These are phyloP conservation scores for Hyphantria cunea DNA, from an alignment of 1,140 invertebrate species.

Conservation along the genomic window DNA sequence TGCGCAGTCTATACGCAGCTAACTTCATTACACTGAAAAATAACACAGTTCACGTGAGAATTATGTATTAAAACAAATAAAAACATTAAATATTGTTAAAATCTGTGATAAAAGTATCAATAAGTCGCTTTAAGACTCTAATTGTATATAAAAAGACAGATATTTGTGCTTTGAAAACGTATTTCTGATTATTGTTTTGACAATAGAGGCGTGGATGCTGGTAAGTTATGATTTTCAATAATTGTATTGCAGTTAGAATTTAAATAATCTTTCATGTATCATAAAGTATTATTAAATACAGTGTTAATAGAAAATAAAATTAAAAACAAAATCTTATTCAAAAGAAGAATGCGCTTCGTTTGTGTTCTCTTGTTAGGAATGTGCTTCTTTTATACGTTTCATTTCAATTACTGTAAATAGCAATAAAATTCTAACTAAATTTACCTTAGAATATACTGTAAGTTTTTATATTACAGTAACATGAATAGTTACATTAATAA, in stretches of 20 bases:
- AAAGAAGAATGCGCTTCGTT: too few species aligned
- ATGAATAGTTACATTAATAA: background rate
- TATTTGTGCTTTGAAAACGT: constrained; percentile 13
- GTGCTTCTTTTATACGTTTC: too few species aligned
- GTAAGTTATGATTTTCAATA: constrained; percentile 3
- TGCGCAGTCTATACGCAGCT: constrained; percentile 50
- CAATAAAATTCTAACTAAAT: too few species aligned
- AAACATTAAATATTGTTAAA: constrained; percentile 15
- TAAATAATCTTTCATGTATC: background rate
- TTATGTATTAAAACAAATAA: constrained; percentile 11
- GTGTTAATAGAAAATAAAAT: too few species aligned
- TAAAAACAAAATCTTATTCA: too few species aligned
- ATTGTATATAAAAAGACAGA: background rate
- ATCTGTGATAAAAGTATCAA: constrained; percentile 28
- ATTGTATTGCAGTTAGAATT: background rate
- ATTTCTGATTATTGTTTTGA: constrained; percentile 9
- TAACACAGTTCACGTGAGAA: constrained; percentile 42
- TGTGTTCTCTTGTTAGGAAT: too few species aligned
- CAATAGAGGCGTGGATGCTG: constrained; percentile 7
- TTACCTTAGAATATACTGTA: too few species aligned
- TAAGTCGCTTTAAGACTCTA: background rate
- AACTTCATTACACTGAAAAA: constrained; percentile 51
- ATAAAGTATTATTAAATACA: too few species aligned
- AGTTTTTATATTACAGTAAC: background rate
- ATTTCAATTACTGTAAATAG: too few species aligned